Evolutionary conservation across 2,888 invertebrate genomes (phyloP).

Genomic region (Rhingia rostrata): DNA sequence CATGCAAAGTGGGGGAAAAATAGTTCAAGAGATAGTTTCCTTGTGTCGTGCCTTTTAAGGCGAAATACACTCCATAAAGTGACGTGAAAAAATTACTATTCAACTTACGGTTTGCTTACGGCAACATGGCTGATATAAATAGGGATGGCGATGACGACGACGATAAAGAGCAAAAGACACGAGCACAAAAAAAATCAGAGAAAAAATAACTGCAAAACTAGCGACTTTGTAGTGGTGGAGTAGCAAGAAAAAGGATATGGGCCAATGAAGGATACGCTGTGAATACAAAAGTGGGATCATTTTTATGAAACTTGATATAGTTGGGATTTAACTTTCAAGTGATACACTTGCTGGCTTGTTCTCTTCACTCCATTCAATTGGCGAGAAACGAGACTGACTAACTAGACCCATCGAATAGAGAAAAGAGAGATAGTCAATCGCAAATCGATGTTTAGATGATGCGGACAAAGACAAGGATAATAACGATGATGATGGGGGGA

Average conservation of each 20-base stretch:
- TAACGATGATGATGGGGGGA: slow-evolving; percentile 44
- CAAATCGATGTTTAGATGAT: slow-evolving; percentile 18
- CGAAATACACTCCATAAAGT: slow-evolving; percentile 49
- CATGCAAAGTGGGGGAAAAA: slow-evolving; percentile 49
- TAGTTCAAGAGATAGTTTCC: slow-evolving; percentile 64
- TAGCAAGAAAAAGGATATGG: slow-evolving; percentile 9
- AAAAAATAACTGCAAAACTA: slow-evolving; percentile 2
- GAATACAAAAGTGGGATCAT: slow-evolving; percentile 68
- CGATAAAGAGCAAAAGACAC: background rate
- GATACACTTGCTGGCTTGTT: slow-evolving; percentile 57
- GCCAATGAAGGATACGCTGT: slow-evolving; percentile 42
- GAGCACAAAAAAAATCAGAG: background rate
- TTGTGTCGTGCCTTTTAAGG: slow-evolving; percentile 36
- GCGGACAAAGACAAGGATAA: slow-evolving; percentile 23
- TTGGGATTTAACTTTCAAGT: slow-evolving; percentile 72
- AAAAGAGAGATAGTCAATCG: slow-evolving; percentile 8
- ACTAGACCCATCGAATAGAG: background rate
- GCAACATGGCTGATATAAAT: slow-evolving; percentile 62
- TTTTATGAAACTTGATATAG: slow-evolving; percentile 67
- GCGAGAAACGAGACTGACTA: slow-evolving; percentile 18
- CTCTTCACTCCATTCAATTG: slow-evolving; percentile 9
- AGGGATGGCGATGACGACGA: slow-evolving; percentile 31
- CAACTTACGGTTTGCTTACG: slow-evolving; percentile 49
- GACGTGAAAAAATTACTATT: slow-evolving; percentile 53
- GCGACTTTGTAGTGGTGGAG: slow-evolving; percentile 9